Evolutionary conservation across 2,888 invertebrate genomes (phyloP).

Genomic region (Phyllotreta striolata): DNA sequence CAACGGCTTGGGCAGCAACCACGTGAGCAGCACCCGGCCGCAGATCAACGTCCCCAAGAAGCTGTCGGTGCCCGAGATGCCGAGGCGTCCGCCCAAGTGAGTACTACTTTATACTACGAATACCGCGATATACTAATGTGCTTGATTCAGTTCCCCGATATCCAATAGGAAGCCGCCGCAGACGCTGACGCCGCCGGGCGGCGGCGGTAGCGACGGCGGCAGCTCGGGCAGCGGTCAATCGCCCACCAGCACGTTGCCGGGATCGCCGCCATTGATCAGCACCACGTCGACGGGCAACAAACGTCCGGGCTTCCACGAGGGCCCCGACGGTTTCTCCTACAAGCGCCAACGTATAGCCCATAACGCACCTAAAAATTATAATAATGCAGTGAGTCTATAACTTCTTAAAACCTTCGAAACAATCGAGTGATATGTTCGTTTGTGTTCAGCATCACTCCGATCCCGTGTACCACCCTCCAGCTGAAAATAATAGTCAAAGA

Average conservation of each 20-base stretch:
- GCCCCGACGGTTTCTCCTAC: constrained; percentile 60
- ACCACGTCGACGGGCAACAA: constrained; percentile 63
- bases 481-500: constrained; percentile 57
- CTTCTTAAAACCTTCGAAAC: constrained; percentile 25
- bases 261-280: constrained; percentile 79
- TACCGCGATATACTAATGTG: not conserved
- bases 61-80: constrained; percentile 70
- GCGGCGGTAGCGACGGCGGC: constrained; percentile 82
- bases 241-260: constrained; percentile 76
- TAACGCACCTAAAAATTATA: constrained; percentile 61
- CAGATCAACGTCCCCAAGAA: constrained; percentile 60
- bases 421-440: constrained; percentile 31
- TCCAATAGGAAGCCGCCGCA: constrained; percentile 88
- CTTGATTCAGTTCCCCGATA: constrained; percentile 22
- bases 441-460: constrained; percentile 25
- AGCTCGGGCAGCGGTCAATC: constrained; percentile 83
- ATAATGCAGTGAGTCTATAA: constrained; percentile 9
- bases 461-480: constrained; percentile 59
- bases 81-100: constrained; percentile 77
- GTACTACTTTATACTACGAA: constrained; percentile 22
- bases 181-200: constrained; percentile 88
- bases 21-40: constrained; percentile 61
- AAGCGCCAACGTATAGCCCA: constrained; percentile 85
- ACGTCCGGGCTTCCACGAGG: constrained; percentile 70
- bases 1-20: constrained; percentile 57